phyloP scores from a whole-genome alignment of 2,888 invertebrate species.

The Nebria salina region DNA sequence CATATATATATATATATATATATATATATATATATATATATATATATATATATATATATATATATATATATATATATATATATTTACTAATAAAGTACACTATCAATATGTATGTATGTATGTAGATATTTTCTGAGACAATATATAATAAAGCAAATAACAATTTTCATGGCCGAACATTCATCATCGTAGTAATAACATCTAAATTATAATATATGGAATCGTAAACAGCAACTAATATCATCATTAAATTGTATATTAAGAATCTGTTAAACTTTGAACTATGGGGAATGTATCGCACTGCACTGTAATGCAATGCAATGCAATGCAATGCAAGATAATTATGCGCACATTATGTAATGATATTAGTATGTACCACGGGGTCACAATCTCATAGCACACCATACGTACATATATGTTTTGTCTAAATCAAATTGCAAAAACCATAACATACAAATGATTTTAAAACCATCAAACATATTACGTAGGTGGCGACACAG shows the following conservation, averaged over 20 bases:
- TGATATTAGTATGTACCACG: no score
- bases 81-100: no score
- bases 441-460: background rate
- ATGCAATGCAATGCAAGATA: background rate
- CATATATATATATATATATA: no score
- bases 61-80: no score
- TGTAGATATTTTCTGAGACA: background rate
- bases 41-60: no score
- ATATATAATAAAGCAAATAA: background rate
- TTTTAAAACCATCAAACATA: background rate
- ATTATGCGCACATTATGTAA: background rate
- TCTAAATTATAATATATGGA: constrained; percentile 1
- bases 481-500: background rate
- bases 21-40: no score
- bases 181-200: background rate
- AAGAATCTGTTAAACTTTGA: background rate
- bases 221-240: constrained; percentile 1
- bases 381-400: no score
- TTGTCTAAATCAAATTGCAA: background rate
- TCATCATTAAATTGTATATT: constrained; percentile 1
- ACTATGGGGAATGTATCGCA: background rate
- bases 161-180: background rate
- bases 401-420: no score
- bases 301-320: no score
- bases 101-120: background rate